Evolutionary conservation across 23 tunicate species (phyloP), one percentile per base, ranked within the genome.

Genomic region (Corella eumyota): DNA sequence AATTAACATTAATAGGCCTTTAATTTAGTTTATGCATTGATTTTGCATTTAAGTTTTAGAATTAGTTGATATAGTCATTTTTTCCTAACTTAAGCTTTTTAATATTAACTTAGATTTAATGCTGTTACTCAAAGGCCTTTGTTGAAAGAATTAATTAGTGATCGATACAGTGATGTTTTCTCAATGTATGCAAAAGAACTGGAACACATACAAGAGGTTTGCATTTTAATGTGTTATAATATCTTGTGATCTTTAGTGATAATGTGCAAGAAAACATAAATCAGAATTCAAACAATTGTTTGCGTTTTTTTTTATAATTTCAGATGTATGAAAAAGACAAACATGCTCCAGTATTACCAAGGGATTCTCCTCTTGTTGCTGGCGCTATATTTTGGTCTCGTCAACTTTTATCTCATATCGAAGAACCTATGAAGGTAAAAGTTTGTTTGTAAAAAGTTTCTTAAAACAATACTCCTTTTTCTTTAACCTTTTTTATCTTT

Each of bases 341-440:
- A 47, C 69, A 73, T 57, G 77, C 72, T 26, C 87, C 96, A 17
- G 64, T 78, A 0, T 31, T 73, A 48, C 88, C 88, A 28, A 65
- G 96, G 27, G 96, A 78, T 48, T 77, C 88, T 23, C 88, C 96
- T 24, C 96, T 80, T 24, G 96, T 78, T 25, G 81, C 81, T 53
- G 96, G 96, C 58, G 96, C 96, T 24, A 88, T 88, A 47, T 73
- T 61, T 45, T 88, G 96, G 96, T 72, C 87, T 15, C 50, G 80
- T 2, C 87, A 79, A 48, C 64, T 88, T 21, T 47, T 78, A 53
- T 63, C 77, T 34, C 88, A 78, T 52, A 78, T 88, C 32, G 88
- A 88, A 61, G 81, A 78, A 45, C 96, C 96, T 20, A 88, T 88
- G 88, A 82, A 88, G 85, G 96, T 74, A 55, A 49, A 25, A 5